Base-by-base conservation (phyloP, 2,888 invertebrate genomes). In the Eupeodes latifasciatus region DNA sequence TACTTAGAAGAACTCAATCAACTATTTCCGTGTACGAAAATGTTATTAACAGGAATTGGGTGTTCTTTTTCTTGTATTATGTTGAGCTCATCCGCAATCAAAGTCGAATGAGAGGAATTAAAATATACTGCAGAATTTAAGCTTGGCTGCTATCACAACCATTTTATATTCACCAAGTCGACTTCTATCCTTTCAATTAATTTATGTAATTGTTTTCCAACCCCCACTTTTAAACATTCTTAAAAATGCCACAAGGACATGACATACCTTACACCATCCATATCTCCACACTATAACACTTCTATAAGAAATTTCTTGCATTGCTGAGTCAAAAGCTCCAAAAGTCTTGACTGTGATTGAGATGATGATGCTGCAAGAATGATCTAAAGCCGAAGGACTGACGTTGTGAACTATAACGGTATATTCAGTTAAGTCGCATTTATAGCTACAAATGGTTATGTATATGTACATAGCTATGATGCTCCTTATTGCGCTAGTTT, bases 141-240 rank as follows among this genome's bases (percentile, higher is more conserved):
- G n/a, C 34, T 34, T 9, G 1, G 11, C 62, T 66, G 19, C 49
- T 67, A 49, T 66, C 49, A 4, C 14, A 47, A 11, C 12, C 40
- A 19, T 16, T 27, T 27, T 27, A 27, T 62, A 14, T 14, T 62
- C 12, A 59, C 80, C 72, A 34, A 34, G 78, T 75, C 77, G 40
- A 7, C 40, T 5, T 7, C 40, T 40, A 71, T 62, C 74, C 69
- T 86, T 86, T 82, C 75, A 79, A 82, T 82, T 86, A 82, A 86
- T 86, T 86, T 82, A 79, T 82, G 75, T 86, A 86, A 86, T 86
- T 86, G 86, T 86, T 79, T 82, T 82, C 27, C 36, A 79, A 27
- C 79, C 78, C 82, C 78, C 69, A 75, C 36, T 85, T 76, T 71
- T 76, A 59, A 81, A 82, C 61, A 59, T 79, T 81, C 71, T 66